These are phyloP conservation scores for Andrena camellia DNA, from an alignment of 2,888 invertebrate species.

Conservation along the genomic window DNA sequence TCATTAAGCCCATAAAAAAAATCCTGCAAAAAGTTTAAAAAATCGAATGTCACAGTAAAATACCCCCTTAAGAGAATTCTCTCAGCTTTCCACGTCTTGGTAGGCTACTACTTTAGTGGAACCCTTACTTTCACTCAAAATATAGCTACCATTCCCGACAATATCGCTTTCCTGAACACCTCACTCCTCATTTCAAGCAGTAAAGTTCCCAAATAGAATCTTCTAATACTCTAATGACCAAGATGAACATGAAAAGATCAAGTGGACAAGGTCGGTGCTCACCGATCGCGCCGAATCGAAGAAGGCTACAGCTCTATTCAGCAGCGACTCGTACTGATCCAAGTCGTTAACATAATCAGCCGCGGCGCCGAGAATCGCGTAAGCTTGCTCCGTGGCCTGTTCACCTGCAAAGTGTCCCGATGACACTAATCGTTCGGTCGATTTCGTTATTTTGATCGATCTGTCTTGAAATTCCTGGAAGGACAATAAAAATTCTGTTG, in stretches of 20 bases:
- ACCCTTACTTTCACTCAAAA: too few species aligned
- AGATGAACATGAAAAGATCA: neutral
- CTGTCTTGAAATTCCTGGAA: slow-evolving; percentile 89
- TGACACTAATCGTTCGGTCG: slow-evolving; percentile 91
- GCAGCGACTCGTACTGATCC: slow-evolving; percentile 89
- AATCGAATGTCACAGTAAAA: too few species aligned
- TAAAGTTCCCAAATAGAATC: too few species aligned
- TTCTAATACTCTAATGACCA: neutral
- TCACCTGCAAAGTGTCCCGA: slow-evolving; percentile 90
- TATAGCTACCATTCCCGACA: too few species aligned
- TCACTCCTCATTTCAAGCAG: too few species aligned
- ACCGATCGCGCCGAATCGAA: slow-evolving; percentile 90
- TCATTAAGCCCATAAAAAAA: too few species aligned
- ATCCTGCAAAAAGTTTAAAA: too few species aligned
- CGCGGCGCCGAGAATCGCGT: slow-evolving; percentile 88
- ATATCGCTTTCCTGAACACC: too few species aligned
- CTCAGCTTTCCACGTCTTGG: too few species aligned
- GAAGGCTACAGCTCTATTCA: slow-evolving; percentile 90
- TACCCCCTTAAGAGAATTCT: too few species aligned
- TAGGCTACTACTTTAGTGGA: too few species aligned
- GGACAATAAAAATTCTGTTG: neutral
- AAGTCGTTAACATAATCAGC: slow-evolving; percentile 90
- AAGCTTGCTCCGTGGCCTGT: slow-evolving; percentile 89
- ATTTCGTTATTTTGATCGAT: slow-evolving; percentile 91
- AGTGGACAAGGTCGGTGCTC: slow-evolving; percentile 75